These are phyloP conservation scores for Helicoverpa armigera DNA, from an alignment of 1,140 invertebrate genomes.

Conservation along the genomic window DNA sequence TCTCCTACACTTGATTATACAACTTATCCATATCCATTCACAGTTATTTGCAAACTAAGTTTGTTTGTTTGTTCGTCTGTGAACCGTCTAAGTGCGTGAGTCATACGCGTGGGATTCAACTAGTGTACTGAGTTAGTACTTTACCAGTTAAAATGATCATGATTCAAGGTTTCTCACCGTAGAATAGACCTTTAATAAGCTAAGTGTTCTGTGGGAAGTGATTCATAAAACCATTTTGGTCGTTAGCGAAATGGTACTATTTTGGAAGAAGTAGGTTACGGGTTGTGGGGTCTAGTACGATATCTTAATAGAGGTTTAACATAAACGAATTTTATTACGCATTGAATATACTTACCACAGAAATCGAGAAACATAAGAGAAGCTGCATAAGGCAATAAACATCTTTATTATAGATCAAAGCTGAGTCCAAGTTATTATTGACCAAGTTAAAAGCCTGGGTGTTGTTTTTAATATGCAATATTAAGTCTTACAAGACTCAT, in stretches of 20 bases:
- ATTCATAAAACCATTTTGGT: slow-evolving; percentile 19
- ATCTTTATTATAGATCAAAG: slow-evolving; percentile 32
- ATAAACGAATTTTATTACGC: neutral
- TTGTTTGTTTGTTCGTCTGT: slow-evolving; percentile 69
- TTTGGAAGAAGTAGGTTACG: neutral
- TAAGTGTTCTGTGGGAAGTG: slow-evolving; percentile 38
- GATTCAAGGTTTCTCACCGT: slow-evolving; percentile 44
- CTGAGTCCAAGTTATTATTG: neutral
- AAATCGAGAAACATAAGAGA: slow-evolving; percentile 1
- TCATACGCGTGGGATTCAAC: slow-evolving; percentile 71
- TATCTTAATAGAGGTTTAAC: slow-evolving; percentile 4
- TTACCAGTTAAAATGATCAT: slow-evolving; percentile 42
- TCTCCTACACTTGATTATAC: slow-evolving; percentile 42
- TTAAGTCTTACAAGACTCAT: slow-evolving; percentile 4
- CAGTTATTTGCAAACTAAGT: slow-evolving; percentile 45
- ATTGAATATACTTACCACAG: neutral
- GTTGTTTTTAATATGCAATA: slow-evolving; percentile 23
- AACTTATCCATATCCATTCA: slow-evolving; percentile 46
- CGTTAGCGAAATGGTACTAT: slow-evolving; percentile 10
- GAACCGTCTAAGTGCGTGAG: slow-evolving; percentile 69
- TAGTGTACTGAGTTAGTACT: slow-evolving; percentile 44
- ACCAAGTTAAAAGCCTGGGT: slow-evolving; percentile 36
- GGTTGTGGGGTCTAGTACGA: slow-evolving; percentile 1
- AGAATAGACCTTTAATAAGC: slow-evolving; percentile 31
- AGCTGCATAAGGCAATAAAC: slow-evolving; percentile 11